These are phyloP conservation scores for Oriolus oriolus DNA, from an alignment of 2,113 vertebrate genomes.

Conservation along the genomic window DNA sequence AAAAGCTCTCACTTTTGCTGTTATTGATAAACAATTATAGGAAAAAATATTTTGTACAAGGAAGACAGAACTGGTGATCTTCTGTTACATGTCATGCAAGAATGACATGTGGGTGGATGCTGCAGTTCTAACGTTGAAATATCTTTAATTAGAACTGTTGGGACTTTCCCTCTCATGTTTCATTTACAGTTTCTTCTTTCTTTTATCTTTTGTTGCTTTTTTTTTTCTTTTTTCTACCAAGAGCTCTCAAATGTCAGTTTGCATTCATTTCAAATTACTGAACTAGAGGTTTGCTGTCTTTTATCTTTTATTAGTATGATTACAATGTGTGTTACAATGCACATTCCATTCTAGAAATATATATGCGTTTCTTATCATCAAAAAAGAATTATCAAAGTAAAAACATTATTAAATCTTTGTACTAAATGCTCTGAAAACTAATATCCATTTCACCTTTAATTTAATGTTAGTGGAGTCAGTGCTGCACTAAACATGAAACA, in stretches of 20 bases:
- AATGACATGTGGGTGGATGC: slow-evolving; percentile 39
- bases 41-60: neutral
- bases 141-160: slow-evolving; percentile 43
- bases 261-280: neutral
- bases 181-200: neutral
- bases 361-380: neutral
- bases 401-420: neutral
- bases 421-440: neutral
- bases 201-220: neutral
- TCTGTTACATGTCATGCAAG: slow-evolving; percentile 31
- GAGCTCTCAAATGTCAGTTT: neutral
- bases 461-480: neutral
- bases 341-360: neutral
- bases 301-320: neutral
- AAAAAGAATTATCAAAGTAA: neutral
- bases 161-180: slow-evolving; percentile 23
- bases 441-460: neutral
- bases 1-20: neutral
- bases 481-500: neutral
- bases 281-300: neutral
- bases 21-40: slow-evolving; percentile 20
- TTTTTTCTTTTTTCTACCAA: neutral
- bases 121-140: neutral
- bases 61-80: slow-evolving; percentile 22
- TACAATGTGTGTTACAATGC: neutral